Percentiles rank a stretch among this genome's conserved stretches.
phyloP scores from a whole-genome alignment of 2,888 invertebrate species.

The Drosophila subsilvestris region DNA sequence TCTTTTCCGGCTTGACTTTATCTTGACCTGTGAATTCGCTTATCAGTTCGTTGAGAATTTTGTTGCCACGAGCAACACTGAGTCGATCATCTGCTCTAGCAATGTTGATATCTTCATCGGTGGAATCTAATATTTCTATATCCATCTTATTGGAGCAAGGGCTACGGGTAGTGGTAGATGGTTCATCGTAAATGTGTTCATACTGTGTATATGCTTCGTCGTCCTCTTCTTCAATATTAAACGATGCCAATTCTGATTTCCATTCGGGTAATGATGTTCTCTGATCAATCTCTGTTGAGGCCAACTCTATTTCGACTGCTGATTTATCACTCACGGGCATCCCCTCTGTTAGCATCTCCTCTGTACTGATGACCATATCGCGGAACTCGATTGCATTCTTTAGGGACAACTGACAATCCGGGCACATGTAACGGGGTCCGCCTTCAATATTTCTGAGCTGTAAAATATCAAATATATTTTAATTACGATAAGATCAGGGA shows the following conservation, averaged over 20 bases:
- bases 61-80: constrained; percentile 53
- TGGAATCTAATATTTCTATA: not conserved
- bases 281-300: not conserved
- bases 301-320: not conserved
- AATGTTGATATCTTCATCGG: not conserved
- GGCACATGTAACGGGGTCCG: constrained; percentile 42
- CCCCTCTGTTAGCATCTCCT: constrained; percentile 33
- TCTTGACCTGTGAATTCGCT: constrained; percentile 52
- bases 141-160: not conserved
- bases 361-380: constrained; percentile 56
- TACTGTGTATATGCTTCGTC: not conserved
- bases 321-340: not conserved
- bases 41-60: constrained; percentile 61
- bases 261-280: not conserved
- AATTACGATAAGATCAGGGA: too few species aligned
- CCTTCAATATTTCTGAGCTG: constrained; percentile 33
- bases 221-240: not conserved
- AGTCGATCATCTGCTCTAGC: constrained; percentile 38
- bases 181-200: not conserved
- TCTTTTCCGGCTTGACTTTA: constrained; percentile 4
- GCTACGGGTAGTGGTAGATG: not conserved
- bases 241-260: not conserved
- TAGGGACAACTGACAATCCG: constrained; percentile 31
- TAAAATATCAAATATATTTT: constrained; percentile 6
- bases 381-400: constrained; percentile 58